Percentiles rank a stretch among this genome's conserved stretches.
Evolutionary conservation across 2,888 invertebrate species (phyloP).

Genomic region (Pedicia rivosa): DNA sequence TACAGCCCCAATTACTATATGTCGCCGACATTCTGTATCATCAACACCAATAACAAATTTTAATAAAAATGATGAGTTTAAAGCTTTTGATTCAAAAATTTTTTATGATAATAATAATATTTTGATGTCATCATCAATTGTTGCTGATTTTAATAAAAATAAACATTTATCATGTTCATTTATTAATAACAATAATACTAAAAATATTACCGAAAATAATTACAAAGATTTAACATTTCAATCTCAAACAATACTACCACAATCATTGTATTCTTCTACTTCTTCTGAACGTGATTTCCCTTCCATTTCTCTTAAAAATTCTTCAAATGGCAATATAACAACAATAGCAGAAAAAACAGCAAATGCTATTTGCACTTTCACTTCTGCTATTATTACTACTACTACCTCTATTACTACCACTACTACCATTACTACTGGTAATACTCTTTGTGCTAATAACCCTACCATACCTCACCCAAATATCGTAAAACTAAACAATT

Average conservation of each 20-base stretch:
- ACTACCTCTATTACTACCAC: constrained; percentile 6
- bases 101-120: background rate
- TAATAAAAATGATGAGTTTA: background rate
- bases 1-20: background rate
- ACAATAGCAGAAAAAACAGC: constrained; percentile 7
- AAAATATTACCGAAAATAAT: background rate
- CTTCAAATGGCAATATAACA: constrained; percentile 12
- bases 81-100: background rate
- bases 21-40: constrained; percentile 1
- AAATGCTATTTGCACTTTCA: constrained; percentile 6
- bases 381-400: background rate
- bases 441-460: no score
- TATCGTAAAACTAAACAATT: constrained; percentile 20
- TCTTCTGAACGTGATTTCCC: background rate
- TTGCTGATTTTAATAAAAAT: no score
- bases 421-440: background rate
- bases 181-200: background rate
- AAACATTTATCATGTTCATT: background rate
- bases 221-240: no score
- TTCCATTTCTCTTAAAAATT: constrained; percentile 13
- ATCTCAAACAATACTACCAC: no score
- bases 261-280: background rate
- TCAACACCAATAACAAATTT: background rate
- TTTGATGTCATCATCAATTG: background rate
- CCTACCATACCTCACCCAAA: constrained; percentile 18